Conservation (phyloP, 2,113 vertebrate species). For the Planiliza haematocheilus region DNA sequence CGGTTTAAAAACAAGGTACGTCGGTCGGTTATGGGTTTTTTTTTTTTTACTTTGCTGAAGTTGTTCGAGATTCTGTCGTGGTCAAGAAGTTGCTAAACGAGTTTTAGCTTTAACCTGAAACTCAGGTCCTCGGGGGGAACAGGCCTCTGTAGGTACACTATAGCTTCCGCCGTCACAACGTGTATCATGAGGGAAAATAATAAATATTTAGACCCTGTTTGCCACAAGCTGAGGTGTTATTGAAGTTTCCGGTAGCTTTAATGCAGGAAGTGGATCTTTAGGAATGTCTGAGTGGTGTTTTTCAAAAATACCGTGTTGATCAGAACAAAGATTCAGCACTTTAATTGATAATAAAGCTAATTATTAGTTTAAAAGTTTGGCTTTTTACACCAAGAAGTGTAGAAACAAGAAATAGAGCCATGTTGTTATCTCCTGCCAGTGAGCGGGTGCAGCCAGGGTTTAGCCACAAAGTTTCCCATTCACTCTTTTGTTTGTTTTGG, state of each 20-base stretch:
- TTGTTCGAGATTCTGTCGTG: background rate
- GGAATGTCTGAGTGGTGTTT: too few relatives aligned
- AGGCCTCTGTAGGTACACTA: background rate
- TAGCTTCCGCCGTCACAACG: background rate
- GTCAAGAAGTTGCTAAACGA: constrained; percentile 16
- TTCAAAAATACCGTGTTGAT: too few relatives aligned
- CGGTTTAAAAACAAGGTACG: constrained; percentile 35
- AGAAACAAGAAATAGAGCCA: background rate
- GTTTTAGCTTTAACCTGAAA: constrained; percentile 14
- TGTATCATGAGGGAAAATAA: background rate
- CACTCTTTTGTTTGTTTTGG: background rate
- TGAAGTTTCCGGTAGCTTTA: background rate
- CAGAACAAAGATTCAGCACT: too few relatives aligned
- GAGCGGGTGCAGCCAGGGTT: too few relatives aligned
- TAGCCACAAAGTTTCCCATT: background rate
- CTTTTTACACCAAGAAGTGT: background rate
- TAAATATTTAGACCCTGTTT: too few relatives aligned
- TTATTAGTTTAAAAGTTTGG: background rate
- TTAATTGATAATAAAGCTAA: background rate
- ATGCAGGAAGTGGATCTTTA: too few relatives aligned
- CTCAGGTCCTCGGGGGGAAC: background rate
- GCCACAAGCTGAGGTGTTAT: too few relatives aligned
- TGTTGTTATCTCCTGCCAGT: background rate
- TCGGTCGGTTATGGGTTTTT: background rate
- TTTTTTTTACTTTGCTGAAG: background rate